Percentiles rank a stretch among this genome's conserved stretches.
phyloP scores from a whole-genome alignment of 2,797 vertebrate genomes.

The Megaceryle alcyon region DNA sequence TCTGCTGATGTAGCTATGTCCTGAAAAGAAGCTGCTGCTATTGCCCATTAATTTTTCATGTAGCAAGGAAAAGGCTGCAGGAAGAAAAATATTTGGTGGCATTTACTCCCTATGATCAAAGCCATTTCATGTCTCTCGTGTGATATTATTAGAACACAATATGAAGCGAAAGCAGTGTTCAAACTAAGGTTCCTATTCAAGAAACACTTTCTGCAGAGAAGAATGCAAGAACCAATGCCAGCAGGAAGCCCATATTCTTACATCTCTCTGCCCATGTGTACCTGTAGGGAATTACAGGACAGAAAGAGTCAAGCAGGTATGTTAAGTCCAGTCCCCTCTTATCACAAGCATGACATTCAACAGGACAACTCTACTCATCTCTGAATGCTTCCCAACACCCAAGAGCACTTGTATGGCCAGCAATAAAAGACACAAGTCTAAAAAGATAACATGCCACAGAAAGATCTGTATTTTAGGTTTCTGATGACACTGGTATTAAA shows the following conservation, averaged over 20 bases:
- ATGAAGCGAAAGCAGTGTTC: neutral
- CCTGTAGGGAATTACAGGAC: neutral
- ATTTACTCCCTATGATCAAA: slow-evolving; percentile 65
- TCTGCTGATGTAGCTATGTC: slow-evolving; percentile 53
- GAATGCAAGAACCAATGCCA: neutral
- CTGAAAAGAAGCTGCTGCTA: slow-evolving; percentile 49
- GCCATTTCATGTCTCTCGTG: slow-evolving; percentile 45
- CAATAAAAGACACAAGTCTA: neutral
- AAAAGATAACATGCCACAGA: neutral
- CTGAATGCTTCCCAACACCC: neutral
- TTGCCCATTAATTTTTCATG: slow-evolving; percentile 59
- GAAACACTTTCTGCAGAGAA: neutral
- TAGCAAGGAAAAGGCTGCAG: slow-evolving; percentile 39
- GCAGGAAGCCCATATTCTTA: neutral
- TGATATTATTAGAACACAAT: slow-evolving; percentile 64
- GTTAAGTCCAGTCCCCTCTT: neutral
- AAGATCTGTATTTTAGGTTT: neutral
- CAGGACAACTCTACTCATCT: neutral
- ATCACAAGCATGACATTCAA: rapidly evolving
- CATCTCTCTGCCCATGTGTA: neutral
- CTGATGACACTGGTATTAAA: neutral
- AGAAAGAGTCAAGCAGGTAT: neutral
- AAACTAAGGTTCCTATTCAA: slow-evolving; percentile 1
- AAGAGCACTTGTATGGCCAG: neutral
- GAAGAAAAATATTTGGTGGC: slow-evolving; percentile 57